Conservation (phyloP, 2,797 vertebrate genomes). For the Pangasius sanitwongsei region DNA sequence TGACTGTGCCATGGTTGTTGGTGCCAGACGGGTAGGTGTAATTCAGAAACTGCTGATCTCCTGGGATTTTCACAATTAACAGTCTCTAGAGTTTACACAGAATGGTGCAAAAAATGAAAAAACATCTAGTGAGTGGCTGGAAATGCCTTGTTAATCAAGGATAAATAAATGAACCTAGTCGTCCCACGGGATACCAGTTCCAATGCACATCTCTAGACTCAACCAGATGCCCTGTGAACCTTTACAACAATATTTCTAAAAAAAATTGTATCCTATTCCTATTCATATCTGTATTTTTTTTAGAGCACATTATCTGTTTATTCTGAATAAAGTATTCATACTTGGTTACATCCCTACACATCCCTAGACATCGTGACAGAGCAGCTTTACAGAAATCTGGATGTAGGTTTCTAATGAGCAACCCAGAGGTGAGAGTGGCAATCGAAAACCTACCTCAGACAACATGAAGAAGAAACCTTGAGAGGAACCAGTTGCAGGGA, state of each 20-base stretch:
- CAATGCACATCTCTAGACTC: background rate
- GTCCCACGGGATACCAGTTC: background rate
- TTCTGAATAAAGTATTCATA: background rate
- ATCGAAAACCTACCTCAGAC: background rate
- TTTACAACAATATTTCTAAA: background rate
- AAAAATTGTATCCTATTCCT: background rate
- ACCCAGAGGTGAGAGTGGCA: background rate
- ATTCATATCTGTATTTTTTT: background rate
- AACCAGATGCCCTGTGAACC: background rate
- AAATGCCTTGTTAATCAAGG: background rate
- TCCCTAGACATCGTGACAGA: background rate
- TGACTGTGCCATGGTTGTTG: background rate
- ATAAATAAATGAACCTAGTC: background rate
- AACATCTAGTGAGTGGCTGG: background rate
- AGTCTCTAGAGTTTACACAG: background rate
- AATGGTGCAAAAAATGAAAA: background rate
- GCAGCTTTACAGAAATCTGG: background rate
- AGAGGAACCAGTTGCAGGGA: background rate
- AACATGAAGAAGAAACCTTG: background rate
- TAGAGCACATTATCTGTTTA: background rate
- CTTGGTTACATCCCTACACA: background rate
- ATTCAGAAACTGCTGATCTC: background rate
- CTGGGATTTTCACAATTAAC: background rate
- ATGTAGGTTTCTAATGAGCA: background rate
- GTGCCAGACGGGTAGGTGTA: background rate